These are phyloP conservation scores for Tinea trinotella DNA, from an alignment of 2,888 invertebrate genomes.

Conservation along the genomic window DNA sequence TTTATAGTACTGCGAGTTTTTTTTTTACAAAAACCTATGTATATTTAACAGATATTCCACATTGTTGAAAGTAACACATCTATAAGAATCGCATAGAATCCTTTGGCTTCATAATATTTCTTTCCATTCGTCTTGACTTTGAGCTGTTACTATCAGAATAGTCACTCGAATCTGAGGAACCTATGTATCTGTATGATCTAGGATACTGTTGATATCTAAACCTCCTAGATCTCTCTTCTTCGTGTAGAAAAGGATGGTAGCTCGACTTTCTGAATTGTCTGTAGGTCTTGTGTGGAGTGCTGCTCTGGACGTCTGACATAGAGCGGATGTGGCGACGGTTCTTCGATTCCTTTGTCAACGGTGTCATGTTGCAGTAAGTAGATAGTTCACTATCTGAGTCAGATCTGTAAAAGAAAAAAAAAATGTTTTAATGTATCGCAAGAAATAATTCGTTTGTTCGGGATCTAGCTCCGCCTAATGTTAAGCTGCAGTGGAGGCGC, in stretches of 20 bases:
- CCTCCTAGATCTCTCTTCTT: slow-evolving; percentile 52
- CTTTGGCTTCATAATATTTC: slow-evolving; percentile 55
- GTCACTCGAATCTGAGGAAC: slow-evolving; percentile 61
- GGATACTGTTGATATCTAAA: slow-evolving; percentile 39
- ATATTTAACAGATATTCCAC: no score
- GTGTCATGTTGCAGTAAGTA: slow-evolving; percentile 37
- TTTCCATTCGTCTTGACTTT: slow-evolving; percentile 41
- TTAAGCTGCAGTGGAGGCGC: no score
- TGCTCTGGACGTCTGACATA: slow-evolving; percentile 65
- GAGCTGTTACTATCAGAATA: slow-evolving; percentile 31
- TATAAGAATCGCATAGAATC: slow-evolving; percentile 64
- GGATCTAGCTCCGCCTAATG: no score
- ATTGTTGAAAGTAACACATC: no score
- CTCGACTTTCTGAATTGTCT: slow-evolving; percentile 47
- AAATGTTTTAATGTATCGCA: no score
- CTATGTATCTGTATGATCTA: slow-evolving; percentile 31
- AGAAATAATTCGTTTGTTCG: no score
- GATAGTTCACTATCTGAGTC: slow-evolving; percentile 44
- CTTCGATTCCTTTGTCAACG: slow-evolving; percentile 56
- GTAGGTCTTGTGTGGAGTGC: slow-evolving; percentile 49
- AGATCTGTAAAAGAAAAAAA: slow-evolving; percentile 34
- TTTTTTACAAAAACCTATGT: no score
- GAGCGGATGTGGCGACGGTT: slow-evolving; percentile 57
- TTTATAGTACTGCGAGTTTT: no score
- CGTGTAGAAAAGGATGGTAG: slow-evolving; percentile 50